A percentile compares a stretch with the other conserved stretches of the same genome.
These are phyloP conservation scores for Odocoileus hemionus DNA, from an alignment of 2,113 vertebrate genomes.

Conservation along the genomic window DNA sequence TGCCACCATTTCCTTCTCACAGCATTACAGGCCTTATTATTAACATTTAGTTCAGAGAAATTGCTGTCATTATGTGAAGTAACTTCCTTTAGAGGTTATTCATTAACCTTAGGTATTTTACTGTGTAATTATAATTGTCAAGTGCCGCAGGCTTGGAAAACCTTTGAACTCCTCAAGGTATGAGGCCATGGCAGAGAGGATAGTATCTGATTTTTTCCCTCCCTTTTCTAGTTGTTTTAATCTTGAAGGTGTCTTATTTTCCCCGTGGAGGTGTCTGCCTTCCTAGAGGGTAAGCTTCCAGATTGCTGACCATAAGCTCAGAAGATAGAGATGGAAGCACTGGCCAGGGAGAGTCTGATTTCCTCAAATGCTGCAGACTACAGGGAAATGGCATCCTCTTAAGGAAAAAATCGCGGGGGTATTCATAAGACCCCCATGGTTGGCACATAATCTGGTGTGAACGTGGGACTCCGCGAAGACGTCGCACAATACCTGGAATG, in stretches of 20 bases:
- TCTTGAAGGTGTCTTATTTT: slow-evolving; percentile 37
- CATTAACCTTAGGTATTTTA: slow-evolving; percentile 94
- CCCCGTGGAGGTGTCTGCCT: background rate
- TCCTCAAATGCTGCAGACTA: background rate
- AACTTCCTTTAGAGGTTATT: slow-evolving; percentile 96
- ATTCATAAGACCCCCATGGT: background rate
- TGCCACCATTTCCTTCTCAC: slow-evolving; percentile 93
- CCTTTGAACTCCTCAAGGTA: slow-evolving; percentile 84
- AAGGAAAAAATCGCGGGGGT: background rate
- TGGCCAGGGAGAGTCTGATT: background rate
- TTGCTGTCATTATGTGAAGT: slow-evolving; percentile 97
- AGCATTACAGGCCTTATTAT: slow-evolving; percentile 91
- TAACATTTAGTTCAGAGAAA: slow-evolving; percentile 94
- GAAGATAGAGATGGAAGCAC: background rate
- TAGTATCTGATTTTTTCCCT: slow-evolving; percentile 71
- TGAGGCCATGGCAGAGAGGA: slow-evolving; percentile 74
- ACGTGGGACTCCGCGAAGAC: background rate
- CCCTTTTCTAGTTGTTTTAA: slow-evolving; percentile 51
- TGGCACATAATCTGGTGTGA: background rate
- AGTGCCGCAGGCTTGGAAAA: slow-evolving; percentile 90
- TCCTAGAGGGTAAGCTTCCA: background rate
- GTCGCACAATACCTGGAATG: background rate
- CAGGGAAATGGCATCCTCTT: background rate
- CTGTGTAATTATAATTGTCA: slow-evolving; percentile 91
- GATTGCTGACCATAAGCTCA: background rate